phyloP scores from a whole-genome alignment of 2,113 vertebrate genomes.

The Entelurus aequoreus region DNA sequence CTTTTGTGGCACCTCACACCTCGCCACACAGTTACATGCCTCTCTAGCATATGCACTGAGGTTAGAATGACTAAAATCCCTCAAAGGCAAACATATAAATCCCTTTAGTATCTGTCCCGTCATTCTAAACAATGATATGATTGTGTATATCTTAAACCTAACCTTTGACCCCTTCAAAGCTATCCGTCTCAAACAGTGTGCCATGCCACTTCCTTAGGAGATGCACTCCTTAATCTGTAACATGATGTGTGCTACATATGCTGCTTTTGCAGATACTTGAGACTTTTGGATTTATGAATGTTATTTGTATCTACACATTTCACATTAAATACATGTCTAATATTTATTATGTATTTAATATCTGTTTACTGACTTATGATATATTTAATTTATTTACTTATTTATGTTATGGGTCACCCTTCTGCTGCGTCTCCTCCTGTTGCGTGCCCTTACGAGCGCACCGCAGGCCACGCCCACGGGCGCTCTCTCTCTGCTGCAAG shows the following conservation, averaged over 20 bases:
- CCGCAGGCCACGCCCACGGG: no score
- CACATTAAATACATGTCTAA: neutral
- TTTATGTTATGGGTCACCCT: no score
- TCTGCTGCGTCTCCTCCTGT: no score
- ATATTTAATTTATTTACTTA: no score
- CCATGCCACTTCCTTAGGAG: slow-evolving; percentile 31
- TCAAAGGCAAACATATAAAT: slow-evolving; percentile 43
- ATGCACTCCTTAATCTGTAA: neutral
- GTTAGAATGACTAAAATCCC: slow-evolving; percentile 18
- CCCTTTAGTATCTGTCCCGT: slow-evolving; percentile 34
- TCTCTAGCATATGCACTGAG: slow-evolving; percentile 13
- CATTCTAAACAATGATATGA: slow-evolving; percentile 49
- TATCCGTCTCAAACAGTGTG: slow-evolving; percentile 47
- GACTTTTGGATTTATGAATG: no score
- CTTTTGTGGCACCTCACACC: slow-evolving; percentile 11
- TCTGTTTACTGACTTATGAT: no score
- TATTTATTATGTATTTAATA: no score
- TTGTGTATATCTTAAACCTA: slow-evolving; percentile 62
- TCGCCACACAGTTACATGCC: slow-evolving; percentile 4
- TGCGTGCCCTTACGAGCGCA: no score
- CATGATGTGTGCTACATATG: no score
- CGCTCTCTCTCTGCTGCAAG: no score
- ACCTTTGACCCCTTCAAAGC: slow-evolving; percentile 46
- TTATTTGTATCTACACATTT: no score
- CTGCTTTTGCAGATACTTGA: neutral